Base-by-base conservation (phyloP, 1,140 invertebrate species). In the Aphidius gifuensis region DNA sequence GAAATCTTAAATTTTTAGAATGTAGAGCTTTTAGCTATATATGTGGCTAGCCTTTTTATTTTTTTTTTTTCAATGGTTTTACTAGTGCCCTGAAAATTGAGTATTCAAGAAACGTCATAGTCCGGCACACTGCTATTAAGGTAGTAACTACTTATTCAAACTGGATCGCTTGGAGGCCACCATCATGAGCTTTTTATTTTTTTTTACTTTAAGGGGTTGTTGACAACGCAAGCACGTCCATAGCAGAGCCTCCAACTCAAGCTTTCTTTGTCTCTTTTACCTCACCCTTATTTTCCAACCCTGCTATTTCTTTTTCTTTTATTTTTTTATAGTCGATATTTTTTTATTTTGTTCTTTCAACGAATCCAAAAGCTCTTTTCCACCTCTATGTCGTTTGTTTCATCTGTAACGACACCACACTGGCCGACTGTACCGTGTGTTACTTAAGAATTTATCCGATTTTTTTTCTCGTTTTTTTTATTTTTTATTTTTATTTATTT, bases 111-210 rank as follows among this genome's bases (percentile, higher is more conserved):
- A 64, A 60, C 75, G 75, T 77, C 69, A 72, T 64, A 65, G 73
- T 74, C 71, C 75, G 64, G 72, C 68, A 70, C 9, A 32, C 66
- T 68, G 66, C 74, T 75, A 78, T 79, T 79, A 78, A 70, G 67
- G 70, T 62, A 66, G 74, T 78, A 78, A 79, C 76, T 80, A 78
- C 75, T 78, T 78, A 78, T 80, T 79, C 77, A 78, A 77, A 73
- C 72, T 66, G 73, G 67, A 78, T 75, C 72, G 72, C 64, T 71
- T 62, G 23, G 11, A 53, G 60, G 38, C 59, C 54, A 59, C 64
- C 32, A 61, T 48, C 50, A 42, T 32, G 23, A 32, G 23, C 23
- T 32, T 32, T 32, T 57, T 50, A 53, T 64, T 50, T 61, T 40
- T 45, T 42, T 64, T 58, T 43, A 47, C 57, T 58, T 32, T 40